These are phyloP conservation scores for Phalacrocorax carbo DNA, from an alignment of 2,113 vertebrate species.

Conservation along the genomic window DNA sequence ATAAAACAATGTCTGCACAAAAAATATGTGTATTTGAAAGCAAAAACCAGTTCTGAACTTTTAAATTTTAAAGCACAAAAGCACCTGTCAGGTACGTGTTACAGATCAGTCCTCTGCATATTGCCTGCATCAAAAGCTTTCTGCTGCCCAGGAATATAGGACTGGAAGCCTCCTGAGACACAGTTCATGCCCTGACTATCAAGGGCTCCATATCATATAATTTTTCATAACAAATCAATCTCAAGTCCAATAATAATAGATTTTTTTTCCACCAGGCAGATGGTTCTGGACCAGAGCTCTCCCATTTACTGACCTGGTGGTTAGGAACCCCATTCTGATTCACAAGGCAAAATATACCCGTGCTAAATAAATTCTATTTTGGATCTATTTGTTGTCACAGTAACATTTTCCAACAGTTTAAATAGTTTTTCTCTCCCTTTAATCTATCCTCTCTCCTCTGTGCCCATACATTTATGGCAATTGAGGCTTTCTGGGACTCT, in stretches of 20 bases:
- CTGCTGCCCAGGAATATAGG: neutral
- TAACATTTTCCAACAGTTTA: neutral
- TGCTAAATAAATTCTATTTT: neutral
- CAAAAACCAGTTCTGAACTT: neutral
- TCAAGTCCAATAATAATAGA: neutral
- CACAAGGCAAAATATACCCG: neutral
- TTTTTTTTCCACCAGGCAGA: neutral
- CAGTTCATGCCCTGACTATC: neutral
- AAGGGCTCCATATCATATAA: neutral
- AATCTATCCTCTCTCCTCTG: neutral
- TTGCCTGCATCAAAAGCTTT: neutral
- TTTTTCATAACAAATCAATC: neutral
- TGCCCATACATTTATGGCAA: neutral
- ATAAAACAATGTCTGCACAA: neutral
- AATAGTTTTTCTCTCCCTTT: neutral
- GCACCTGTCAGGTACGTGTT: neutral
- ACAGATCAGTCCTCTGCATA: neutral
- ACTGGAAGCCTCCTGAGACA: neutral
- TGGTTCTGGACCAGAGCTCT: neutral
- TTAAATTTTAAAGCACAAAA: neutral
- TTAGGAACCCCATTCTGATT: neutral
- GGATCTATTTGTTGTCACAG: neutral
- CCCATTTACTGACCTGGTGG: neutral
- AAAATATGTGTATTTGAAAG: neutral
- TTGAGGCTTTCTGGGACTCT: neutral